A percentile compares a stretch with the other conserved stretches of the same genome.
Evolutionary conservation across 2,113 vertebrate genomes (phyloP).

Genomic region (Ceyx cyanopectus): DNA sequence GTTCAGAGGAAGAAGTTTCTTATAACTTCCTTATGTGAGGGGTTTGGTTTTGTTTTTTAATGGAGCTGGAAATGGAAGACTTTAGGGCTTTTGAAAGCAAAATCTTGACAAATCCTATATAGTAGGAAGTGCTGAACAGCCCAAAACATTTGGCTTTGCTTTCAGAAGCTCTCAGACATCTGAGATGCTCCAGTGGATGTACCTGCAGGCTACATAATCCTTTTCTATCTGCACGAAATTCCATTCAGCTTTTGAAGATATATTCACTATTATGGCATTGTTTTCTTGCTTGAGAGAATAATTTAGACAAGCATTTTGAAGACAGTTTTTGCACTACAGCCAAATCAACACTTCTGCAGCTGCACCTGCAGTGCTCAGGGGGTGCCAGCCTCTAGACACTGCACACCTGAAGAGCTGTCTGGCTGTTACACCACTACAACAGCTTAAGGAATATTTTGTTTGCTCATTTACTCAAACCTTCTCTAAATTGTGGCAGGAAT

Average conservation of each 20-base stretch:
- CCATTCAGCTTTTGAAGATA: slow-evolving; percentile 21
- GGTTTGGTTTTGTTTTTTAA: neutral
- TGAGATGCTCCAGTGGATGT: neutral
- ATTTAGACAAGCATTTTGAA: neutral
- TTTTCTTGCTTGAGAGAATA: slow-evolving; percentile 11
- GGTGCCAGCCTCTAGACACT: neutral
- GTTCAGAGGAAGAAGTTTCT: too few relatives aligned
- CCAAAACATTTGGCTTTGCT: neutral
- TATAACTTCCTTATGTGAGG: neutral
- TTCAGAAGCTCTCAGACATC: neutral
- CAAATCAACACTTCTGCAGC: neutral
- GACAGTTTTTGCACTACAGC: neutral
- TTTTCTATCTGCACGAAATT: neutral
- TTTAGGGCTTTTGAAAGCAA: neutral
- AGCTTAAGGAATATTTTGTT: neutral
- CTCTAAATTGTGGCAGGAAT: neutral
- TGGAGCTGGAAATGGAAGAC: neutral
- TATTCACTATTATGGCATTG: neutral
- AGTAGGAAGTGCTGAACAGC: neutral
- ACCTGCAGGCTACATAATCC: slow-evolving; percentile 11
- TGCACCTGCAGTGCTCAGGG: neutral
- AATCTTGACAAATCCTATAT: neutral
- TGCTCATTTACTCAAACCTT: neutral
- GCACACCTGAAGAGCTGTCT: neutral
- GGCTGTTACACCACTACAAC: neutral